Conservation (phyloP, 2,888 invertebrate species). For the Pseudococcus viburni region DNA sequence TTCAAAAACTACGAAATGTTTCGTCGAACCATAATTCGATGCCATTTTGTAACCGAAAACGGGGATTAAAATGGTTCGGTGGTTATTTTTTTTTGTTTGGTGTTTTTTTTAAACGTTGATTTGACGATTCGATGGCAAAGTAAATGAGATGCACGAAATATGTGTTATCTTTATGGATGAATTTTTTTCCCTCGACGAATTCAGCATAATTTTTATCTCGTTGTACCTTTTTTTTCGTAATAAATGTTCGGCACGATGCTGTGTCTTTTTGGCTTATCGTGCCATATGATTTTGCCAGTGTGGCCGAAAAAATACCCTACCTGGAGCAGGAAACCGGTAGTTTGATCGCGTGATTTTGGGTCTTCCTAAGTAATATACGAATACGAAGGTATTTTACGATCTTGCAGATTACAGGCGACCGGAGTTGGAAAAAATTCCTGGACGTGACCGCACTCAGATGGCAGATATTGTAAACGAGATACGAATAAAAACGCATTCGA, state of each 20-base stretch:
- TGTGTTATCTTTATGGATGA: conserved; percentile 26
- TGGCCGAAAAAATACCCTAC: neutral
- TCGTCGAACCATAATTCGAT: neutral
- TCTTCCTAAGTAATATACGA: neutral
- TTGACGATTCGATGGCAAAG: neutral
- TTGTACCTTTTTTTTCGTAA: neutral
- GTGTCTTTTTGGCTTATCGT: neutral
- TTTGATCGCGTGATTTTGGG: conserved; percentile 21
- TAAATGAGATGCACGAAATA: neutral
- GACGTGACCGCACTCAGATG: conserved; percentile 17
- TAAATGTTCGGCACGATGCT: neutral
- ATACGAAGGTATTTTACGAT: conserved; percentile 37
- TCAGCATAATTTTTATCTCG: neutral
- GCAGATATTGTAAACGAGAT: conserved; percentile 13
- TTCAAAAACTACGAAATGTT: neutral
- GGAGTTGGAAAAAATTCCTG: neutral
- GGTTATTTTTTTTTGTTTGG: neutral
- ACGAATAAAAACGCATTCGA: conserved; percentile 35
- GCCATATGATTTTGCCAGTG: neutral
- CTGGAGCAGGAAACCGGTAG: conserved; percentile 1
- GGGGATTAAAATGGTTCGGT: neutral
- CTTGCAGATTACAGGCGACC: neutral
- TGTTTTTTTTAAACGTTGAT: neutral
- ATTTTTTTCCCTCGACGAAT: neutral
- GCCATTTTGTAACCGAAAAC: neutral